These are phyloP conservation scores for Patiria pectinifera DNA, from an alignment of 53 echinoderm and acorn worm genomes.

Conservation along the genomic window DNA sequence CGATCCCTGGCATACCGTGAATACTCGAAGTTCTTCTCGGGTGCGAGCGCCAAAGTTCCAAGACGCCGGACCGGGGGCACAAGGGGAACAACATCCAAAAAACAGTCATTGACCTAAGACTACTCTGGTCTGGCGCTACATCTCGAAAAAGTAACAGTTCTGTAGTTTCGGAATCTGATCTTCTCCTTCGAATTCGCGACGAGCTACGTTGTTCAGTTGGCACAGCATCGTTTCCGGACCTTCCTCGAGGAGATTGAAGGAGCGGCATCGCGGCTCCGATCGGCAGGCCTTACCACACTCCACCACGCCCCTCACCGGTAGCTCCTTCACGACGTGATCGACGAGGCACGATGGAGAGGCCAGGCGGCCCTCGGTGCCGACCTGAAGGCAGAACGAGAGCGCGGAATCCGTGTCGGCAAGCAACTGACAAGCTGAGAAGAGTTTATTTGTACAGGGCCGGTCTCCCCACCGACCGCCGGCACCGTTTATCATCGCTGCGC, in stretches of 20 bases:
- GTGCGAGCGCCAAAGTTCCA: too few species aligned
- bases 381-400: not conserved
- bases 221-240: not conserved
- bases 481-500: not conserved
- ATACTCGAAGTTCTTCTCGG: too few species aligned
- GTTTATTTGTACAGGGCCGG: not conserved
- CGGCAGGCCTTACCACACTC: not conserved
- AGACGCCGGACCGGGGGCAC: too few species aligned
- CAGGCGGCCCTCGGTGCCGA: not conserved
- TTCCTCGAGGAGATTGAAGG: slow-evolving; percentile 18
- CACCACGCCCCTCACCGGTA: slow-evolving; percentile 5
- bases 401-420: not conserved
- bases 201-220: not conserved
- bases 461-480: not conserved
- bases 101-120: too few species aligned
- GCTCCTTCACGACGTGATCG: not conserved
- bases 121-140: not conserved
- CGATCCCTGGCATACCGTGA: too few species aligned
- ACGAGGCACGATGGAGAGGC: not conserved
- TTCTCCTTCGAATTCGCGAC: too few species aligned
- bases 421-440: not conserved
- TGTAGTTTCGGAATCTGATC: not conserved
- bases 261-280: not conserved
- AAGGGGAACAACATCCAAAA: not conserved
- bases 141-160: not conserved